phyloP scores from a whole-genome alignment of 2,113 vertebrate species.

The Neogale vison region DNA sequence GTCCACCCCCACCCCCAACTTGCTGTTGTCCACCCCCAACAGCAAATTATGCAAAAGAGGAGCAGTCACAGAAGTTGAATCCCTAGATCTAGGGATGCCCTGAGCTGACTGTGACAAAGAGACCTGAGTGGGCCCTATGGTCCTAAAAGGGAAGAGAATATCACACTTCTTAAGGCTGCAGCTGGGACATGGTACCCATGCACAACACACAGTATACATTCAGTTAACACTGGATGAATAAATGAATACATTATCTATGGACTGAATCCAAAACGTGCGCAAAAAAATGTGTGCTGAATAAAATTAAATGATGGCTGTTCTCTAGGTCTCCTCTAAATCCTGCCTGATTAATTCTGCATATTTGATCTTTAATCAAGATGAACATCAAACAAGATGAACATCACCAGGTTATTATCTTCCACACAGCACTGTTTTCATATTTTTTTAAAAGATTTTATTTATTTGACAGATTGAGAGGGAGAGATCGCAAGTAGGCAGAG shows the following conservation, averaged over 20 bases:
- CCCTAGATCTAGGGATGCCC: not conserved
- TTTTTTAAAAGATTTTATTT: not conserved
- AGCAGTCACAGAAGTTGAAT: not conserved
- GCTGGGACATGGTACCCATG: not conserved
- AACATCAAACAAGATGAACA: slow-evolving; percentile 3
- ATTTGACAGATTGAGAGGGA: no score
- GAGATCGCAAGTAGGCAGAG: no score
- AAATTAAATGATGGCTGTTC: not conserved
- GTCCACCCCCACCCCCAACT: not conserved
- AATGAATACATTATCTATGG: not conserved
- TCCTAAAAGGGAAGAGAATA: not conserved
- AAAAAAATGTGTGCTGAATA: not conserved
- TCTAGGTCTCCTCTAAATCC: not conserved
- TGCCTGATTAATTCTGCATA: not conserved
- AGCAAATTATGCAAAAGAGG: not conserved
- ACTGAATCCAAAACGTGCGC: not conserved
- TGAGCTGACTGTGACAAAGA: not conserved
- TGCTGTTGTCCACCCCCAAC: no score
- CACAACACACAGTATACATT: not conserved
- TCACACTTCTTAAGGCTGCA: not conserved
- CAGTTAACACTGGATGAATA: not conserved
- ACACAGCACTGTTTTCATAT: not conserved
- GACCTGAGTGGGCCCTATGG: not conserved
- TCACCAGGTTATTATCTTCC: not conserved
- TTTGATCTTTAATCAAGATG: not conserved